Conservation (phyloP, 2,888 invertebrate genomes). For the Pachliopta kotzebuea region DNA sequence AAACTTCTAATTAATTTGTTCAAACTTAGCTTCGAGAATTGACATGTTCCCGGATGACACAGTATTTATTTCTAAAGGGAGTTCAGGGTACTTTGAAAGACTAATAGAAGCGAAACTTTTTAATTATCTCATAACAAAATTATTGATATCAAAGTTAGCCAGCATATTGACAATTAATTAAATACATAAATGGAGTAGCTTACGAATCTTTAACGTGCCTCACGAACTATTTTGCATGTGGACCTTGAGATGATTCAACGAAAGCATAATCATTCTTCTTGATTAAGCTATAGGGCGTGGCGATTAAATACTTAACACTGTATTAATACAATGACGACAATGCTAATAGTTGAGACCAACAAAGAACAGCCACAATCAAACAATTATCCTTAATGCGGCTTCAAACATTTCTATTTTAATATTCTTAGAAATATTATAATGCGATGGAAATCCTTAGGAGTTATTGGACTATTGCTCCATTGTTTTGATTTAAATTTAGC, state of each 20-base stretch:
- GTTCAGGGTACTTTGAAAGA: slow-evolving; percentile 11
- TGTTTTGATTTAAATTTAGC: not conserved
- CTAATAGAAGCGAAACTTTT: slow-evolving; percentile 6
- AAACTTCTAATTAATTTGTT: slow-evolving; percentile 24
- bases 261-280: slow-evolving; percentile 52
- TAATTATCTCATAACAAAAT: slow-evolving; percentile 8
- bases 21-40: slow-evolving; percentile 6
- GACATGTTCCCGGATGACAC: slow-evolving; percentile 11
- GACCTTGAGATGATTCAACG: slow-evolving; percentile 62
- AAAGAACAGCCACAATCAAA: slow-evolving; percentile 20
- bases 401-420: slow-evolving; percentile 10
- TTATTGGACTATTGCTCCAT: not conserved
- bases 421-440: slow-evolving; percentile 12
- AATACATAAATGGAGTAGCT: slow-evolving; percentile 14
- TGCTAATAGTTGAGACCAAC: slow-evolving; percentile 5
- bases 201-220: slow-evolving; percentile 48
- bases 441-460: slow-evolving; percentile 2
- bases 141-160: slow-evolving; percentile 8
- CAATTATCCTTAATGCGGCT: slow-evolving; percentile 18
- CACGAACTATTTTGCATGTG: slow-evolving; percentile 61
- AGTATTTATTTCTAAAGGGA: slow-evolving; percentile 19
- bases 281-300: slow-evolving; percentile 46
- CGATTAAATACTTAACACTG: slow-evolving; percentile 37
- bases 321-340: slow-evolving; percentile 19
- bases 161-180: slow-evolving; percentile 16